phyloP scores from a whole-genome alignment of 2,888 invertebrate genomes.

The Aethes cnicana region DNA sequence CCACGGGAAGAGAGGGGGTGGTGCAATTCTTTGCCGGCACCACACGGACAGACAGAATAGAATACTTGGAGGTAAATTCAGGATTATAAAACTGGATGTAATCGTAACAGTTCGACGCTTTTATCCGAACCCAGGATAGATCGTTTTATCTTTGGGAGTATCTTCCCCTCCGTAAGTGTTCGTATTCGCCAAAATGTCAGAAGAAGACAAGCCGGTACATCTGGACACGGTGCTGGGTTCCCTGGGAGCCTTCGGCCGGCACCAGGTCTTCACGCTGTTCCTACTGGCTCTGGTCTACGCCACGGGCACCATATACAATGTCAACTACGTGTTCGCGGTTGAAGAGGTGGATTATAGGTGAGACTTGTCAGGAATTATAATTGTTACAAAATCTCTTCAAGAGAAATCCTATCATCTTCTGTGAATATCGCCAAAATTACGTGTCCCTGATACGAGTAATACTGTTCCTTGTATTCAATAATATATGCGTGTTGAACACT shows the following conservation, averaged over 20 bases:
- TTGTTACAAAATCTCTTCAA: too few species aligned
- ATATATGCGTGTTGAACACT: too few species aligned
- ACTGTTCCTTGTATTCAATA: too few species aligned
- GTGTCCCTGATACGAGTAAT: too few species aligned
- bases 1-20: too few species aligned
- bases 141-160: too few species aligned
- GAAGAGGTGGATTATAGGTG: conserved; percentile 71
- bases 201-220: conserved; percentile 46
- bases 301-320: conserved; percentile 75
- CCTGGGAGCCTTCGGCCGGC: conserved; percentile 74
- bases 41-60: too few species aligned
- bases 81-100: conserved; percentile 4
- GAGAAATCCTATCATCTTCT: too few species aligned
- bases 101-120: background rate
- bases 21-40: too few species aligned
- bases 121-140: conserved; percentile 15
- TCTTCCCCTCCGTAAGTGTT: background rate
- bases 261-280: conserved; percentile 66
- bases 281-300: conserved; percentile 72
- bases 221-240: conserved; percentile 67
- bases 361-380: too few species aligned
- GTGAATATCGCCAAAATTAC: too few species aligned
- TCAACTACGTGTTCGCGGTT: conserved; percentile 73
- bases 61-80: too few species aligned
- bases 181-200: background rate